Evolutionary conservation across 2,113 vertebrate genomes (phyloP).

Genomic region (Chaetura pelagica): DNA sequence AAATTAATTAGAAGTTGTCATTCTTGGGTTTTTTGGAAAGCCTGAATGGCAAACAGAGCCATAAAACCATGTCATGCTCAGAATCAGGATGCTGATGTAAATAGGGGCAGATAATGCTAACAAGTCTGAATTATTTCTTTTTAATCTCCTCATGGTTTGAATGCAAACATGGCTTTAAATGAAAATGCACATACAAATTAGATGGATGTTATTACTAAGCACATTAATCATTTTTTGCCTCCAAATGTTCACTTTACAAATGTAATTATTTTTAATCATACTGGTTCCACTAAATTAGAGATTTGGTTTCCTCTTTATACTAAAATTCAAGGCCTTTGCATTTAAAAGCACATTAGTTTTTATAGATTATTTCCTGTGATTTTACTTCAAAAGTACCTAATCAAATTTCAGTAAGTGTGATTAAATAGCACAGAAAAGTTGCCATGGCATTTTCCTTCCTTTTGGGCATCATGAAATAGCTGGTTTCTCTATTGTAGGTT

Average conservation of each 20-base stretch:
- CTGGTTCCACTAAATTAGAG: slow-evolving; percentile 62
- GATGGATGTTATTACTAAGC: slow-evolving; percentile 53
- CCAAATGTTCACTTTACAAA: slow-evolving; percentile 52
- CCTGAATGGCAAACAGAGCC: not conserved
- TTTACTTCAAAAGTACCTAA: slow-evolving; percentile 45
- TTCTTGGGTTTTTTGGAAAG: not conserved
- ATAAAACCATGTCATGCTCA: not conserved
- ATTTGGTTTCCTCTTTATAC: slow-evolving; percentile 17
- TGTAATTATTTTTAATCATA: slow-evolving; percentile 66
- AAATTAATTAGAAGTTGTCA: slow-evolving; percentile 31
- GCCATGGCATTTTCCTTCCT: slow-evolving; percentile 35
- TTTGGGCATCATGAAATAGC: not conserved
- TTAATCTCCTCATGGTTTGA: slow-evolving; percentile 32
- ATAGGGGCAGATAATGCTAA: not conserved
- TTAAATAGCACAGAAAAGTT: slow-evolving; percentile 43
- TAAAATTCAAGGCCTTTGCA: slow-evolving; percentile 28
- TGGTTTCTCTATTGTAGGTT: not conserved
- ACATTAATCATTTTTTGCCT: slow-evolving; percentile 55
- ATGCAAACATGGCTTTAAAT: slow-evolving; percentile 45
- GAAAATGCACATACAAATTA: slow-evolving; percentile 62
- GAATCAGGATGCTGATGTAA: not conserved
- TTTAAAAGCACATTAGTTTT: slow-evolving; percentile 43
- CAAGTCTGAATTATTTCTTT: slow-evolving; percentile 25
- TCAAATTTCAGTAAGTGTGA: slow-evolving; percentile 43
- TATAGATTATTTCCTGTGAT: slow-evolving; percentile 41